phyloP scores from a whole-genome alignment of 2,113 vertebrate species.

The Pandion haliaetus region DNA sequence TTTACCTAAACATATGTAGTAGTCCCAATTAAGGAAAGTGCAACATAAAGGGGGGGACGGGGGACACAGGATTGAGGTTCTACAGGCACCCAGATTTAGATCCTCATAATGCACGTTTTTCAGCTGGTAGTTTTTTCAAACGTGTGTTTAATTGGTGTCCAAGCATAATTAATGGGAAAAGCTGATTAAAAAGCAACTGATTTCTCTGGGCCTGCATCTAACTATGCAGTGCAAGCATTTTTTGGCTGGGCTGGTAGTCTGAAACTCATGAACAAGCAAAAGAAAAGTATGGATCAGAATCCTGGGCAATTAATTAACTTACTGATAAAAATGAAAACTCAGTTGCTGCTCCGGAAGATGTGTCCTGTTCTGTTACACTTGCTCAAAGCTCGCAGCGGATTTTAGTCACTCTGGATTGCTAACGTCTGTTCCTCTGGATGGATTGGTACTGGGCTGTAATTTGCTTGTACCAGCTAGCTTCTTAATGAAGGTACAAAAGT shows the following conservation, averaged over 20 bases:
- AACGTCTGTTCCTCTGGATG: rapidly evolving
- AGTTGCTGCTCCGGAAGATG: background rate
- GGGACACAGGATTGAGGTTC: background rate
- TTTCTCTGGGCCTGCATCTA: background rate
- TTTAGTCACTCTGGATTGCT: background rate
- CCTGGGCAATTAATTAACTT: background rate
- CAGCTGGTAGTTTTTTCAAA: background rate
- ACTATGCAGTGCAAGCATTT: background rate
- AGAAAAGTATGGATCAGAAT: background rate
- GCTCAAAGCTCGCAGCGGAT: background rate
- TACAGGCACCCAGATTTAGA: background rate
- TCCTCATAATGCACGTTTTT: background rate
- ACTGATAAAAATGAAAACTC: background rate
- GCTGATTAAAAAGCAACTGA: background rate
- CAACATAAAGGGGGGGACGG: background rate
- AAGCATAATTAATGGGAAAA: background rate
- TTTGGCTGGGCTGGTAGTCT: background rate
- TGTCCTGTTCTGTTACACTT: background rate
- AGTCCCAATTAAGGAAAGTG: background rate
- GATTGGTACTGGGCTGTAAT: background rate
- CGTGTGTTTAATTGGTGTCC: background rate
- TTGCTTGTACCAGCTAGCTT: background rate
- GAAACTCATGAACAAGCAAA: background rate
- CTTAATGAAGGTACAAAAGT: rapidly evolving
- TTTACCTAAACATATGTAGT: background rate